phyloP scores from a whole-genome alignment of 2,797 vertebrate genomes.

The Enteromius thamalakanensis region DNA sequence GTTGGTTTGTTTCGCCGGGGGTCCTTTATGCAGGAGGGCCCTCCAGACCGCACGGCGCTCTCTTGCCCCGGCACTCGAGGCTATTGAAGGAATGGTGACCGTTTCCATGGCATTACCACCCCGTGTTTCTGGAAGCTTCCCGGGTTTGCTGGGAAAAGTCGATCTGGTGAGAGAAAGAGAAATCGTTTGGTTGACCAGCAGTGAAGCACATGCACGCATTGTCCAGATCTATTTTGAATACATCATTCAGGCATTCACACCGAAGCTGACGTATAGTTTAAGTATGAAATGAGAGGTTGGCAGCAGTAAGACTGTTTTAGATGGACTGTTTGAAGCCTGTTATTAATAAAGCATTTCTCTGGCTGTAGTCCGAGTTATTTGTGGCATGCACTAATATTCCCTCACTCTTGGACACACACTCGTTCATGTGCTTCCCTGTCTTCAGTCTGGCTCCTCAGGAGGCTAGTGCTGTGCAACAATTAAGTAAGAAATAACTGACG shows the following conservation, averaged over 20 bases:
- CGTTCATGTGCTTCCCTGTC: not conserved
- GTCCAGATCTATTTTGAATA: conserved; percentile 3
- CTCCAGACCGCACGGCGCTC: conserved; percentile 64
- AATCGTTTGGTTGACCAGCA: conserved; percentile 13
- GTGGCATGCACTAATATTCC: conserved; percentile 25
- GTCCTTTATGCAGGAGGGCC: conserved; percentile 63
- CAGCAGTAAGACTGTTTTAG: conserved; percentile 9
- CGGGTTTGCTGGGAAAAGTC: conserved; percentile 58
- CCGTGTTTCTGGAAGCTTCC: conserved; percentile 52
- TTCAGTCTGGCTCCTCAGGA: conserved; percentile 16
- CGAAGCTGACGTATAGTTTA: not conserved
- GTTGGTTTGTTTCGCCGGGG: conserved; percentile 50
- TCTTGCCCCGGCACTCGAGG: conserved; percentile 56
- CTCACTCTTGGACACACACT: not conserved
- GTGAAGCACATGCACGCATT: conserved; percentile 12
- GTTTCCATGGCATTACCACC: conserved; percentile 49
- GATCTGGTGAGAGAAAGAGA: conserved; percentile 57
- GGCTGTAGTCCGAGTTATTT: conserved; percentile 25
- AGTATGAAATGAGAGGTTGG: not conserved
- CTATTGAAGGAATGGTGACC: conserved; percentile 45
- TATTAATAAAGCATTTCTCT: conserved; percentile 21
- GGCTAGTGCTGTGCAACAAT: no score
- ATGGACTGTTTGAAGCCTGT: not conserved
- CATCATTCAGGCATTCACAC: not conserved
- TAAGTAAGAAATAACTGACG: no score